These are phyloP conservation scores for Scaptodrosophila lebanonensis DNA, from an alignment of 1,140 invertebrate genomes.

Conservation along the genomic window DNA sequence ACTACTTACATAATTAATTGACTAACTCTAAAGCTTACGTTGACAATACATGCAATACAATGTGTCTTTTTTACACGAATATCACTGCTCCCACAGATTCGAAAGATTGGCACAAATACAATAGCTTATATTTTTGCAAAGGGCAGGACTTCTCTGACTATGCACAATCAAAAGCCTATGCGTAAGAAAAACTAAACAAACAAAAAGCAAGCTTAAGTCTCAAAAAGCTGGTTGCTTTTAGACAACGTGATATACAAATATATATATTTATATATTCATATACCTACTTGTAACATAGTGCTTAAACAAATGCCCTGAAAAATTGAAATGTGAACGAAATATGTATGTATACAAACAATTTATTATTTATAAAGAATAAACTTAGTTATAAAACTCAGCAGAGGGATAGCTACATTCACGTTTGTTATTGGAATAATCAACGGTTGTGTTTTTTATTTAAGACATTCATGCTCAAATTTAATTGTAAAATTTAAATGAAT, in stretches of 20 bases:
- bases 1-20: no score
- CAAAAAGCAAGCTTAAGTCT: neutral
- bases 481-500: no score
- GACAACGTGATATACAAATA: slow-evolving; percentile 51
- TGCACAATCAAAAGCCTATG: slow-evolving; percentile 22
- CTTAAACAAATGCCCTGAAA: slow-evolving; percentile 36
- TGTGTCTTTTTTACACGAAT: slow-evolving; percentile 5
- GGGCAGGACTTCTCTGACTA: slow-evolving; percentile 41
- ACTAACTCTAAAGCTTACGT: slow-evolving; percentile 24
- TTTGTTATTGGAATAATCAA: no score
- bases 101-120: slow-evolving; percentile 64
- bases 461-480: no score
- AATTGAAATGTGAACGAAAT: no score
- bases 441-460: no score
- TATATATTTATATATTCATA: slow-evolving; percentile 9
- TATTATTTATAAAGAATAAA: no score
- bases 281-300: no score
- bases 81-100: slow-evolving; percentile 58
- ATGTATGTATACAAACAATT: no score
- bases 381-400: no score
- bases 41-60: no score
- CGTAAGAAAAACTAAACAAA: slow-evolving; percentile 21
- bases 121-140: slow-evolving; percentile 38
- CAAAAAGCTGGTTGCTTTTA: neutral
- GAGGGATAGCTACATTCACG: no score